Evolutionary conservation across 2,797 vertebrate genomes (phyloP), one percentile per base, ranked within the genome.

Genomic region (Paratrypauchen microcephalus): DNA sequence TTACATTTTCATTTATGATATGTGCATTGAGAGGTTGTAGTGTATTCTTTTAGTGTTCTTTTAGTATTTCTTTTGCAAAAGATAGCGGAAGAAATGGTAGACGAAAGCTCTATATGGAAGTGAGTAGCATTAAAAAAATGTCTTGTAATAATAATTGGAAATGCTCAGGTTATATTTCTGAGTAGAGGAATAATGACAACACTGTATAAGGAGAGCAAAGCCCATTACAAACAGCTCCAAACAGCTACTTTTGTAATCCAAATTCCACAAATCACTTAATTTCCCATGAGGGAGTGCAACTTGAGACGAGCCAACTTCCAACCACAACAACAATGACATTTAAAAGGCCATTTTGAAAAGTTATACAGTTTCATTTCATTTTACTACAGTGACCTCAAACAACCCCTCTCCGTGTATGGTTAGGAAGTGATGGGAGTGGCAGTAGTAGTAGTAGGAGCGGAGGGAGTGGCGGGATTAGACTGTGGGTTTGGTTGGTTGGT

Each of bases 391-490:
- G 39, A 64, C 62, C 63, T 65, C 24, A 50, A 16, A 23, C 36
- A 41, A 15, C n/a, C 60, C 6, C 21, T 57, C 13, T 57, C 24
- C 55, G 13, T 16, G 23, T 19, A 5, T 47, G 15, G 23, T 64
- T 47, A 16, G 61, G 39, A 23, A 16, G 57, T 19, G 36, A 66
- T 12, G 55, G 56, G 56, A 21, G 60, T 18, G 48, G 60, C 9
- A 70, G 50, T 47, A 21, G 19, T 58, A 21, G 70, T 12, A 70
- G 72, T 69, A 74, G 76, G 72, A 60, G 68, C 72, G 60, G 56
- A 80, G 77, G 81, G 86, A 85, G 83, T 72, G 86, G 77, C 65
- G 36, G 81, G 82, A 78, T 81, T 75, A 75, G 11, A 69, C 39
- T 66, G 72, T 21, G 75, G 79, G 76, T 60, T 68, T 69, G 71